Percentiles rank a stretch among this genome's conserved stretches.
Conservation (phyloP, 2,113 vertebrate genomes). For the Leptobrachium leishanense region DNA sequence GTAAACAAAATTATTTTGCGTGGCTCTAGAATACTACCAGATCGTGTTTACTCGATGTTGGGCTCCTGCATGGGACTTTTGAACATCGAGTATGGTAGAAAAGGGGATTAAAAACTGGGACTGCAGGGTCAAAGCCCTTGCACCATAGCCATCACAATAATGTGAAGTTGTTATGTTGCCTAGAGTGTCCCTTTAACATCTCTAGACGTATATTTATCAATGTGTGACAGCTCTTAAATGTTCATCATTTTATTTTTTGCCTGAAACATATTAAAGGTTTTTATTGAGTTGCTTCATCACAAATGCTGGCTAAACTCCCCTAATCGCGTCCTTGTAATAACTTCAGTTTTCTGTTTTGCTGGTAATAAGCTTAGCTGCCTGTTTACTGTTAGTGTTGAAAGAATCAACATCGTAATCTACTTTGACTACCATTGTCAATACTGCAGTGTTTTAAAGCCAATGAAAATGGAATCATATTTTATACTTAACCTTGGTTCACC, state of each 20-base stretch:
- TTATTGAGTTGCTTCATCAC: conserved; percentile 55
- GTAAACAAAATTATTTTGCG: no score
- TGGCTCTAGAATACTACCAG: no score
- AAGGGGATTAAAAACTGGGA: no score
- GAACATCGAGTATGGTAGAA: no score
- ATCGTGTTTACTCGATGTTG: no score
- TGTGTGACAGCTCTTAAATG: not conserved
- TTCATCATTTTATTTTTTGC: not conserved
- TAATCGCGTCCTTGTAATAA: conserved; percentile 56
- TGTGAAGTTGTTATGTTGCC: no score
- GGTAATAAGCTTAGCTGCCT: conserved; percentile 56
- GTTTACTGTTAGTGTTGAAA: conserved; percentile 56
- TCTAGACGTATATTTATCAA: not conserved
- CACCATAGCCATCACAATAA: no score
- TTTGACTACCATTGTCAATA: conserved; percentile 65
- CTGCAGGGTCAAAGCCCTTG: no score
- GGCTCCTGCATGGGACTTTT: no score
- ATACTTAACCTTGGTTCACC: conserved; percentile 60
- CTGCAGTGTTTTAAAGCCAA: conserved; percentile 61
- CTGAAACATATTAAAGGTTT: conserved; percentile 53
- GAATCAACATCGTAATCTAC: conserved; percentile 61
- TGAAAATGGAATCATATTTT: conserved; percentile 63
- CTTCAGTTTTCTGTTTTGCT: conserved; percentile 62
- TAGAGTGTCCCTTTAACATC: no score
- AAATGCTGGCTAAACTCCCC: conserved; percentile 55